Evolutionary conservation across 2,797 vertebrate genomes (phyloP), one percentile per base, ranked within the genome.

Genomic region (Clarias platycephalus): DNA sequence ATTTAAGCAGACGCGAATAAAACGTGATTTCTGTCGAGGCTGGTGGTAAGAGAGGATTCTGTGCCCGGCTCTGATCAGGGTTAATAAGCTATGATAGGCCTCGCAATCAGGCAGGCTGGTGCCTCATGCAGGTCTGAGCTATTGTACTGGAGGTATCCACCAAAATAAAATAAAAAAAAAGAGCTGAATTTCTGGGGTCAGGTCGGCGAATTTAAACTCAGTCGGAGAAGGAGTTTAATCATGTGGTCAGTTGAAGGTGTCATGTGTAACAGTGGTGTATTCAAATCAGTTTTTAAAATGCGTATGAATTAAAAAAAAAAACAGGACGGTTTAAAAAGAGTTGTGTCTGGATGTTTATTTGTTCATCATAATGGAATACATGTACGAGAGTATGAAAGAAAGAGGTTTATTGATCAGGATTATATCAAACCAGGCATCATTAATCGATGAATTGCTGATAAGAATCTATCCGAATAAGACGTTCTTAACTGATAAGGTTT

Each of bases 61-160:
- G 68, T 70, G 79, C 80, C 82, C 78, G 77, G 68, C 87, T 87
- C 80, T 74, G 87, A 86, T 82, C 66, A 37, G 83, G 89, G 89
- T 90, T 91, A 87, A 91, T 90, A 84, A 72, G 84, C 88, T 90
- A 88, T 86, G 89, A 89, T 90, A 75, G 83, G 81, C 84, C 81
- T 87, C 75, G 72, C 76, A 87, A 86, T 87, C 76, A 84, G 63
- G 87, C 76, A 84, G 83, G 49, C 85, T 78, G 62, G 88, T 82
- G 78, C 77, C 82, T 86, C 85, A 62, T 84, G 49, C 68, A 49
- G 68, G 82, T 80, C 62, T 80, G 3, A 66, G 58, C 26, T 77
- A 62, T 76, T 44, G 44, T 10, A 44, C 44, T 34, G 34, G 3
- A 34, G 34, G n/a, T 57, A 55, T 22, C 20, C 63, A 31, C 40